Base-by-base conservation (phyloP, 2,888 invertebrate species). In the Mayetiola destructor region DNA sequence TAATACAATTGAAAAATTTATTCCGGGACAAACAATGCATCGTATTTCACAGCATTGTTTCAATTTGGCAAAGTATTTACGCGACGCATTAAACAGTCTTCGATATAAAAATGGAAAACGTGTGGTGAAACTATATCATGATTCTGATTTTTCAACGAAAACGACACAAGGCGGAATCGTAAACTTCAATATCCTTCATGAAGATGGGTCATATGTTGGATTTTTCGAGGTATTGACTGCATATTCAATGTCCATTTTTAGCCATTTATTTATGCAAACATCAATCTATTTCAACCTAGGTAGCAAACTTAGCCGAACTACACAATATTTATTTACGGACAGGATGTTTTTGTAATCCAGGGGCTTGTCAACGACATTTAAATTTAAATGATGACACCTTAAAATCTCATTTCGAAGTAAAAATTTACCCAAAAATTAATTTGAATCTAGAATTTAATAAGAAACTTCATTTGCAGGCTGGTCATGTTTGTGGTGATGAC, bases 261-360 rank as follows among this genome's bases (percentile, higher is more conserved):
- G 55, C 30, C 37, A 21, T 21, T 27, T 21, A 32, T 52, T 18
- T n/a, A 35, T n/a, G 14, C n/a, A n/a, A n/a, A n/a, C n/a, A 35
- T 23, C 10, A 32, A 32, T 54, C 8, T 10, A 23, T 27, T 36
- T 8, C 57, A 58, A 66, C 74, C 59, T 71, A 89, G 86, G 88
- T 95, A 59, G 81, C 89, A 65, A 87, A 91, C 66, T 82, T 96
- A 76, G 88, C 93, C 0, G 84, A 89, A 62, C 73, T 94, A 56
- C 85, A 90, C 68, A 84, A 85, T 63, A 85, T 97, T 56, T 83
- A 85, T 63, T 69, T 97, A 39, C 79, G 97, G 61, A 92, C 92
- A 1, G 97, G 97, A 0, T 96, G 96, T 68, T 93, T 95, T 69
- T 97, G 97, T 70, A 97, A 97, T 74, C 86, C 93, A 1, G 97